phyloP scores from a whole-genome alignment of 2,888 invertebrate species.

The Ectobius pallidus region DNA sequence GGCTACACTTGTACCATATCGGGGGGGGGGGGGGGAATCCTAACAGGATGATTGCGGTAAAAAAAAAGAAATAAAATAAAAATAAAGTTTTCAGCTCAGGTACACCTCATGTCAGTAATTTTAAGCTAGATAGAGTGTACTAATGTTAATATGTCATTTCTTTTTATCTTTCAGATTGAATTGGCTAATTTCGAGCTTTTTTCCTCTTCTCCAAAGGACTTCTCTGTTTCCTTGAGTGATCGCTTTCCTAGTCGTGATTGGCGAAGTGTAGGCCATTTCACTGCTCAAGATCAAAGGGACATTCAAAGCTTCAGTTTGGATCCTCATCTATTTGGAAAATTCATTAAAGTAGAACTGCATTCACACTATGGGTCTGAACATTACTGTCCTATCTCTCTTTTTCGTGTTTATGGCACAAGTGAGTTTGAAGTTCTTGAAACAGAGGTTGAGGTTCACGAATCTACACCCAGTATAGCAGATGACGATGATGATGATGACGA shows the following conservation, averaged over 20 bases:
- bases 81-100: no score
- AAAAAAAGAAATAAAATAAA: no score
- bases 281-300: constrained; percentile 84
- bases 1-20: no score
- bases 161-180: constrained; percentile 66
- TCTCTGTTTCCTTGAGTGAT: constrained; percentile 86
- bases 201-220: constrained; percentile 93
- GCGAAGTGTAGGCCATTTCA: constrained; percentile 86
- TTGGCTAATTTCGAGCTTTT: constrained; percentile 98
- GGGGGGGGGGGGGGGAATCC: no score
- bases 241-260: constrained; percentile 91
- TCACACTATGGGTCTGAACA: constrained; percentile 97
- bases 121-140: no score
- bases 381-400: constrained; percentile 95
- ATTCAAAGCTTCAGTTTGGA: constrained; percentile 85
- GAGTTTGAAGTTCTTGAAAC: constrained; percentile 90
- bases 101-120: no score
- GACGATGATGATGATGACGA: constrained; percentile 49
- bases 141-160: no score
- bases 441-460: constrained; percentile 70
- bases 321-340: constrained; percentile 61
- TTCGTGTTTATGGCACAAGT: constrained; percentile 91
- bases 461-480: constrained; percentile 53
- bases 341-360: constrained; percentile 70
- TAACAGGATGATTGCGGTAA: no score